These are phyloP conservation scores for Diplodus sargus DNA, from an alignment of 2,797 vertebrate genomes.

Conservation along the genomic window DNA sequence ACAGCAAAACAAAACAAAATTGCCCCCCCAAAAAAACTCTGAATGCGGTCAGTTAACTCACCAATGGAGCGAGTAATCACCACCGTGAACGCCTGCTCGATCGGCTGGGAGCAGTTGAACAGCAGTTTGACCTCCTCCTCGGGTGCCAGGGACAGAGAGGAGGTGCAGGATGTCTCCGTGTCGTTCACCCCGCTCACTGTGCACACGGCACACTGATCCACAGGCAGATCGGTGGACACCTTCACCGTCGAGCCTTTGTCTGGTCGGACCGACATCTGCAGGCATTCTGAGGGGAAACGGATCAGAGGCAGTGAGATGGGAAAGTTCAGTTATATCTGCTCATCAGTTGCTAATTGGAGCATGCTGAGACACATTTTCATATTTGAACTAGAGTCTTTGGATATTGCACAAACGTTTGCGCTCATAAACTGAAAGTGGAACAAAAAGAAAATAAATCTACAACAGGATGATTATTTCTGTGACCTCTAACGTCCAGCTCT, in stretches of 20 bases:
- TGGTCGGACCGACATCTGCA: conserved; percentile 53
- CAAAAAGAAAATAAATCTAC: not conserved
- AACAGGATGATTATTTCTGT: not conserved
- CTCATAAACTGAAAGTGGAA: not conserved
- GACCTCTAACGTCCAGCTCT: not conserved
- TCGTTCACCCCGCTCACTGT: conserved; percentile 54
- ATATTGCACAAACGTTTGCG: conserved; percentile 14
- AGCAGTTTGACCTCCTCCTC: conserved; percentile 67
- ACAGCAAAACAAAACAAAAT: not conserved
- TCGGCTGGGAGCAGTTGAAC: conserved; percentile 70
- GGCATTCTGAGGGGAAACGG: conserved; percentile 61
- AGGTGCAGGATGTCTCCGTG: conserved; percentile 47
- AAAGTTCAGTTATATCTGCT: not conserved
- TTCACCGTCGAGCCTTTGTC: conserved; percentile 58
- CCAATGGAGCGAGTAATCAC: conserved; percentile 56
- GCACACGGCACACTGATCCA: conserved; percentile 70
- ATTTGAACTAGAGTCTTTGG: conserved; percentile 14
- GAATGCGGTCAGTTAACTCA: conserved; percentile 56
- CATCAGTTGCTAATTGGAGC: not conserved
- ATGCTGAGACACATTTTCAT: conserved; percentile 13
- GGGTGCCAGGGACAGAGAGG: conserved; percentile 58
- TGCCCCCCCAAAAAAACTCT: not conserved
- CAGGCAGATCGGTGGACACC: conserved; percentile 40
- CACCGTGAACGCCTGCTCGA: conserved; percentile 62
- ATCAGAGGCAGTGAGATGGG: not conserved